phyloP scores from a whole-genome alignment of 2,888 invertebrate genomes.

The Xestobium rufovillosum region DNA sequence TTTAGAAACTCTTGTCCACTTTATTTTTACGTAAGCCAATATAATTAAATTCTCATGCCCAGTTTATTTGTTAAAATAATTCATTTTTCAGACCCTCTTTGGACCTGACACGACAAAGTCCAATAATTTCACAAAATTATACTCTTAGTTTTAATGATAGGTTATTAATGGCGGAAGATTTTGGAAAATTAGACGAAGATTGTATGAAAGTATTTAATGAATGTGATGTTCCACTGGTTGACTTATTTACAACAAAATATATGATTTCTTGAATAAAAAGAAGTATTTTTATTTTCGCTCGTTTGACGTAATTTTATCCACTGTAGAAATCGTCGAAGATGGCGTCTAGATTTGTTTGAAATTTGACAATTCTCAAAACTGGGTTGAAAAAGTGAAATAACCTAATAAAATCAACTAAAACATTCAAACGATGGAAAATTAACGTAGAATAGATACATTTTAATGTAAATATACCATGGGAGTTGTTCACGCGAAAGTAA shows the following conservation, averaged over 20 bases:
- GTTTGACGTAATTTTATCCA: too few species aligned
- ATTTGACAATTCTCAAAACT: too few species aligned
- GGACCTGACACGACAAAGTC: background rate
- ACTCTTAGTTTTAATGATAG: background rate
- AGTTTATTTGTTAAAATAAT: too few species aligned
- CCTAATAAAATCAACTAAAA: background rate
- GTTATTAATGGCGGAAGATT: background rate
- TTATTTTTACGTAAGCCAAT: background rate
- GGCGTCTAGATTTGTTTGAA: too few species aligned
- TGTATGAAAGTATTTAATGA: background rate
- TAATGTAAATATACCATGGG: too few species aligned
- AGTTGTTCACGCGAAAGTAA: constrained; percentile 43
- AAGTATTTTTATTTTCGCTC: too few species aligned
- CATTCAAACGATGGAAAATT: background rate
- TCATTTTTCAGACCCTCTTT: constrained; percentile 1
- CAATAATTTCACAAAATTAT: background rate
- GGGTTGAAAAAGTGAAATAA: too few species aligned
- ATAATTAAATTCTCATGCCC: too few species aligned
- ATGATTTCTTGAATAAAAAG: too few species aligned
- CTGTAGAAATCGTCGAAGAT: too few species aligned
- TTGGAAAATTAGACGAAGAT: background rate
- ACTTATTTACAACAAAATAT: background rate
- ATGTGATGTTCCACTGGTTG: constrained; percentile 2
- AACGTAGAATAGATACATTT: too few species aligned
- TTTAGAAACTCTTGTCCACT: background rate